These are phyloP conservation scores for Trachelipus rathkii DNA, from an alignment of 1,140 invertebrate genomes.

Conservation along the genomic window DNA sequence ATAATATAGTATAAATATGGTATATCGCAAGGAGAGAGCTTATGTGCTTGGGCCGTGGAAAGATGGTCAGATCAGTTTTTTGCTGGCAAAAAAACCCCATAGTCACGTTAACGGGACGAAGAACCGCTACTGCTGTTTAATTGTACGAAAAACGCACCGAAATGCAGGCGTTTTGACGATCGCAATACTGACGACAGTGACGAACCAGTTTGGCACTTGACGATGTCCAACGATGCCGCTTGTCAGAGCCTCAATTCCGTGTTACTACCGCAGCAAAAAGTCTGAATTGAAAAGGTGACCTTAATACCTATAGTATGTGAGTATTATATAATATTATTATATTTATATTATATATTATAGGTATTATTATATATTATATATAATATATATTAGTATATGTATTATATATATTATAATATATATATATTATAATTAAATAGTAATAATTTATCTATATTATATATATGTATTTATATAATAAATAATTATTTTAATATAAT, in stretches of 20 bases:
- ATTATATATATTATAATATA: no score
- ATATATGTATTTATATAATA: no score
- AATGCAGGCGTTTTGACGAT: background rate
- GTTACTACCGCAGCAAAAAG: conserved; percentile 47
- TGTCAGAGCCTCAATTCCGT: conserved; percentile 49
- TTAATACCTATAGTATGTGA: conserved; percentile 23
- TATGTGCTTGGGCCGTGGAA: conserved; percentile 82
- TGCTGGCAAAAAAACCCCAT: conserved; percentile 58
- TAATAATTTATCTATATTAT: no score
- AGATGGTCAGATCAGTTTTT: conserved; percentile 81
- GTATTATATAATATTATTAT: no score
- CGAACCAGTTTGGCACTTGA: conserved; percentile 44
- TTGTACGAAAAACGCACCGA: conserved; percentile 62
- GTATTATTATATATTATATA: no score
- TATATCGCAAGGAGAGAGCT: conserved; percentile 69
- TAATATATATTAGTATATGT: no score
- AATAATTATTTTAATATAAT: no score
- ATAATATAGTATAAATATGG: background rate
- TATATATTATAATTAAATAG: no score
- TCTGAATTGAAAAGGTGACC: conserved; percentile 35
- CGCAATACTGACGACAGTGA: conserved; percentile 18
- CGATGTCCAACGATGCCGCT: conserved; percentile 50
- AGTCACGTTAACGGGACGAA: conserved; percentile 77
- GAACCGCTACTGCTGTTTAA: conserved; percentile 88
- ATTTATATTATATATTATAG: no score